Conservation (phyloP, 1,140 invertebrate genomes). For the Cherax destructor region DNA sequence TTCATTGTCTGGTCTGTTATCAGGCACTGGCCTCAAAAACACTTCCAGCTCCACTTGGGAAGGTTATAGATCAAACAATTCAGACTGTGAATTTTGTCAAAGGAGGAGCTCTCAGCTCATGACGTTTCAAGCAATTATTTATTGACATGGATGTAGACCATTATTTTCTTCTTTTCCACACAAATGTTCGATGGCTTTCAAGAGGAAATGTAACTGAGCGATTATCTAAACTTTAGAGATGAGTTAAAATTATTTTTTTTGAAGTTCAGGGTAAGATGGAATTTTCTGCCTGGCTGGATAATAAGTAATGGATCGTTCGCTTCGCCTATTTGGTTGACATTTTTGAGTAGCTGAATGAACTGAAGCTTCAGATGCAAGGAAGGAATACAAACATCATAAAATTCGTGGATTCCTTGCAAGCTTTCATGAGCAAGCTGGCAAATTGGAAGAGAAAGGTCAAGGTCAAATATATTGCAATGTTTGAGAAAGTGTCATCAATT, state of each 20-base stretch:
- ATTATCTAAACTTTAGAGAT: conserved; percentile 1
- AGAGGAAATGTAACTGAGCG: too few relatives aligned
- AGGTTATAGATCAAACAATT: too few relatives aligned
- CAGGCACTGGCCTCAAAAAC: not conserved
- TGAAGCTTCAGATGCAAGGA: conserved; percentile 46
- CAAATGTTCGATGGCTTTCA: too few relatives aligned
- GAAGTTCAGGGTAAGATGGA: too few relatives aligned
- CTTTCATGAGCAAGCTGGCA: conserved; percentile 30
- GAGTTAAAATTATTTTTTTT: not conserved
- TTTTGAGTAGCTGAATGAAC: not conserved
- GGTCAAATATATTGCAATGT: not conserved
- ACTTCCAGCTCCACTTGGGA: too few relatives aligned
- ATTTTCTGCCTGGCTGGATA: too few relatives aligned
- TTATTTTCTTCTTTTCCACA: too few relatives aligned
- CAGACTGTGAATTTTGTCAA: too few relatives aligned
- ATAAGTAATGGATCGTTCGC: too few relatives aligned
- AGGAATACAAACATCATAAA: conserved; percentile 48
- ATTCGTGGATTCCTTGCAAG: conserved; percentile 23
- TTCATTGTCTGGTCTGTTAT: not conserved
- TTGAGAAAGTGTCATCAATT: conserved; percentile 14
- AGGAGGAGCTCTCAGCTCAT: not conserved
- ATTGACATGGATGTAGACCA: too few relatives aligned
- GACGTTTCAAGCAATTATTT: conserved; percentile 7
- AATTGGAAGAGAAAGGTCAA: conserved; percentile 42
- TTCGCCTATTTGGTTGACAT: too few relatives aligned